Conservation (phyloP, 1,140 invertebrate genomes). For the Mercenaria mercenaria region DNA sequence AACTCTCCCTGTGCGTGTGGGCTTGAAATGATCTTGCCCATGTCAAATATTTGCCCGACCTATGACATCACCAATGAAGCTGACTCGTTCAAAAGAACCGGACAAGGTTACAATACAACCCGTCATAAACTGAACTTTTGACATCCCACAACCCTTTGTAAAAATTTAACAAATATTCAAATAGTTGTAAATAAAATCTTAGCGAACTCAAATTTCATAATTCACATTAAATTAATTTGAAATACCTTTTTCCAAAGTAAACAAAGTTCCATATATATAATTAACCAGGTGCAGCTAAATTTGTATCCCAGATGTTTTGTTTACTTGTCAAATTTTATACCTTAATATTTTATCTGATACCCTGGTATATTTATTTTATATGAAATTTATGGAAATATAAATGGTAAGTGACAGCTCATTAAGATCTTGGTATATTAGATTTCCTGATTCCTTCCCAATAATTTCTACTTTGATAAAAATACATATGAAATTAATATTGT, state of each 20-base stretch:
- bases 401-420: constrained; percentile 62
- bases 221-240: constrained; percentile 66
- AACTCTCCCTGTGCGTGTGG: constrained; percentile 59
- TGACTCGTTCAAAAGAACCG: constrained; percentile 12
- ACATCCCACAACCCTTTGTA: constrained; percentile 31
- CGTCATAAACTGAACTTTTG: constrained; percentile 59
- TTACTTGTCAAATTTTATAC: constrained; percentile 61
- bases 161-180: constrained; percentile 35
- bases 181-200: constrained; percentile 48
- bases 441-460: constrained; percentile 55
- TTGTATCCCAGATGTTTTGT: constrained; percentile 42
- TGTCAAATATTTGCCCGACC: constrained; percentile 66
- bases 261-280: constrained; percentile 64
- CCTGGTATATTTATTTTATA: constrained; percentile 65
- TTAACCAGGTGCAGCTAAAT: constrained; percentile 56
- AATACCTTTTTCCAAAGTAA: constrained; percentile 36
- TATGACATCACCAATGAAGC: constrained; percentile 63
- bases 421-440: constrained; percentile 61
- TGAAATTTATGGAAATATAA: constrained; percentile 70
- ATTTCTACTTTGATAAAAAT: not conserved
- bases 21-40: constrained; percentile 36
- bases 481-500: constrained; percentile 47
- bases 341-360: constrained; percentile 53
- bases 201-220: constrained; percentile 57
- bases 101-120: constrained; percentile 41